Base-by-base conservation (phyloP, 2,888 invertebrate species). In the Eledone cirrhosa region DNA sequence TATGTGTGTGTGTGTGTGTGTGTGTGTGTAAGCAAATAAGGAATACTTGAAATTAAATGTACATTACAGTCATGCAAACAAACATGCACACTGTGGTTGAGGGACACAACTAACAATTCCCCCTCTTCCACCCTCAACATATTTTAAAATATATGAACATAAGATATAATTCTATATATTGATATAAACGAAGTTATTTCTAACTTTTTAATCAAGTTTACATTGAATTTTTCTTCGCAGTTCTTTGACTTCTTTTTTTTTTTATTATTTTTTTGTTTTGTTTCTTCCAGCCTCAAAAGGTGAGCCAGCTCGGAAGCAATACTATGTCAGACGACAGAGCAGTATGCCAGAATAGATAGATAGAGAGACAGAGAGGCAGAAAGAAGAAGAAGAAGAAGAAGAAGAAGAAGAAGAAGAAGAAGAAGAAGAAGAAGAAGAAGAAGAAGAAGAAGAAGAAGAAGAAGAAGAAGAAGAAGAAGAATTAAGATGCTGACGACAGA, bases 271-370 rank as follows among this genome's bases (percentile, higher is more conserved):
- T 5, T 72, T 47, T 16, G 5, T 65, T 29, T 78, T 76, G 41
- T 74, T 65, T 72, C 29, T 85, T 85, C 33, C 84, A 86, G 86
- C 85, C 81, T 82, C 85, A 33, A 83, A 85, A 59, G 86, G 85
- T 47, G 86, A 87, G 48, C 80, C 81, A 19, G 80, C 80, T 69
- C 83, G 81, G 78, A 83, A 81, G 24, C 88, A 89, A 24, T 88
- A 88, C 78, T 89, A 89, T 80, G 89, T 88, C 47, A 83, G 89
- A 59, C 83, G 89, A 79, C 89, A 89, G 78, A 89, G 89, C 81
- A 89, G 89, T 77, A 87, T 89, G 76, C 72, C 72, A 3, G 72
- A 72, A 22, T 72, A 72, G 41, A 41, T 13, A 14, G 41, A n/a
- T 13, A 29, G 14, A 72, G 14, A 65, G 29, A 33, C 13, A 72